These are phyloP conservation scores for Pangasius djambal DNA, from an alignment of 2,797 vertebrate species.

Conservation along the genomic window DNA sequence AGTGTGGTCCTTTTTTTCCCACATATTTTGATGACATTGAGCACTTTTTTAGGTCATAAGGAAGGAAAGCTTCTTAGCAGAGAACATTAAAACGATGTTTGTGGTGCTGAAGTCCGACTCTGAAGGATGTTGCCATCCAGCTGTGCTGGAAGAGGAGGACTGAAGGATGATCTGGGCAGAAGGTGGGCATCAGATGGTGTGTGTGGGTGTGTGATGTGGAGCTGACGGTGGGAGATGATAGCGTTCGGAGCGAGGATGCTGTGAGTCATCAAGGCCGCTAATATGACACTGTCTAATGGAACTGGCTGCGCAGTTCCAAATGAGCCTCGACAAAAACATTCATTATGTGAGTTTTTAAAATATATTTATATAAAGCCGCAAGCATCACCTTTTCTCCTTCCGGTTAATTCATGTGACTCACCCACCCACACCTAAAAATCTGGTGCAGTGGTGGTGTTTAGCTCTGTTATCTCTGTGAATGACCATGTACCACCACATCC, in stretches of 20 bases:
- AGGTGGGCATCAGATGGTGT: slow-evolving; percentile 40
- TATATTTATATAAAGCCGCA: not conserved
- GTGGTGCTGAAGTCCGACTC: not conserved
- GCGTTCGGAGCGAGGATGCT: slow-evolving; percentile 55
- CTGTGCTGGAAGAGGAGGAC: slow-evolving; percentile 6
- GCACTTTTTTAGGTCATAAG: not conserved
- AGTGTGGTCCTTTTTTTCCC: not conserved
- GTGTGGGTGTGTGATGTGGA: slow-evolving; percentile 39
- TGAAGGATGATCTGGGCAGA: slow-evolving; percentile 21
- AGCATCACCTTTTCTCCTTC: not conserved
- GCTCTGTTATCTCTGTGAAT: not conserved
- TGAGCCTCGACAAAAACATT: slow-evolving; percentile 28
- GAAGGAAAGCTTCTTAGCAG: not conserved
- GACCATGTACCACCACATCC: slow-evolving; percentile 20
- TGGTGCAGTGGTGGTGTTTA: not conserved
- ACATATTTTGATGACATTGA: not conserved
- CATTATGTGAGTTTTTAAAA: not conserved
- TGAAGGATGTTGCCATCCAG: slow-evolving; percentile 8
- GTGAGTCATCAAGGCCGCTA: slow-evolving; percentile 61
- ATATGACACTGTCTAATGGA: slow-evolving; percentile 58
- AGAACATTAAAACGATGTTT: not conserved
- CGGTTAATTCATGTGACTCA: not conserved
- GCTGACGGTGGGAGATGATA: slow-evolving; percentile 47
- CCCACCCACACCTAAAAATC: slow-evolving; percentile 17
- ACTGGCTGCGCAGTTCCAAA: slow-evolving; percentile 40